Conservation (phyloP, 2,797 vertebrate species). For the Anas capensis region DNA sequence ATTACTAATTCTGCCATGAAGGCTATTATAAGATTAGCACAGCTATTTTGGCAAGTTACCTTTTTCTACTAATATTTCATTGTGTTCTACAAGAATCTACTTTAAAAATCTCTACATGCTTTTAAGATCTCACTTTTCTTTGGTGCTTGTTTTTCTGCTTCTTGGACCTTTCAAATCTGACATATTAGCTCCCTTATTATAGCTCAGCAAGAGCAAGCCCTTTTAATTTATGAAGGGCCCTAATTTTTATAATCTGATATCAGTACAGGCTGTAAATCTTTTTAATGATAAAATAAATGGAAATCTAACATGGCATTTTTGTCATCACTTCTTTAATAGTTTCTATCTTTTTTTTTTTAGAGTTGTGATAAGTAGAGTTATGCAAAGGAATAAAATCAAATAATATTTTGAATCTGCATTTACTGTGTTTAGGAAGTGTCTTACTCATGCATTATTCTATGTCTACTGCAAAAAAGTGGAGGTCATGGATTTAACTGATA, state of each 20-base stretch:
- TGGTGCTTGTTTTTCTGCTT: constrained; percentile 49
- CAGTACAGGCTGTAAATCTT: constrained; percentile 62
- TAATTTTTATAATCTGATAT: constrained; percentile 72
- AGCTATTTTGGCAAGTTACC: constrained; percentile 62
- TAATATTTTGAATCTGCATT: not conserved
- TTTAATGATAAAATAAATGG: constrained; percentile 67
- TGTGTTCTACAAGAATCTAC: constrained; percentile 46
- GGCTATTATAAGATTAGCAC: constrained; percentile 47
- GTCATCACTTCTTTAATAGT: constrained; percentile 68
- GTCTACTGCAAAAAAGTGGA: not conserved
- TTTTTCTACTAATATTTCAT: constrained; percentile 70
- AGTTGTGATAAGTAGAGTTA: constrained; percentile 44
- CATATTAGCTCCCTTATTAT: constrained; percentile 41
- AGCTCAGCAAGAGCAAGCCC: constrained; percentile 63
- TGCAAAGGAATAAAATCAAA: constrained; percentile 42
- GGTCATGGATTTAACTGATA: not conserved
- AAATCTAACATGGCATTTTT: constrained; percentile 60
- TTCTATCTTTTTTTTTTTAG: constrained; percentile 53
- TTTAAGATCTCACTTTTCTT: constrained; percentile 72
- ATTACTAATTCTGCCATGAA: constrained; percentile 60
- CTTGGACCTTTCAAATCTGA: constrained; percentile 43
- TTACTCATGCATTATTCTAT: not conserved
- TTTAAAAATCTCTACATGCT: constrained; percentile 50
- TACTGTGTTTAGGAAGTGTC: not conserved
- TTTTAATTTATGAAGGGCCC: constrained; percentile 62